Base-by-base conservation (phyloP, 2,797 vertebrate genomes). In the Pipistrellus kuhlii region DNA sequence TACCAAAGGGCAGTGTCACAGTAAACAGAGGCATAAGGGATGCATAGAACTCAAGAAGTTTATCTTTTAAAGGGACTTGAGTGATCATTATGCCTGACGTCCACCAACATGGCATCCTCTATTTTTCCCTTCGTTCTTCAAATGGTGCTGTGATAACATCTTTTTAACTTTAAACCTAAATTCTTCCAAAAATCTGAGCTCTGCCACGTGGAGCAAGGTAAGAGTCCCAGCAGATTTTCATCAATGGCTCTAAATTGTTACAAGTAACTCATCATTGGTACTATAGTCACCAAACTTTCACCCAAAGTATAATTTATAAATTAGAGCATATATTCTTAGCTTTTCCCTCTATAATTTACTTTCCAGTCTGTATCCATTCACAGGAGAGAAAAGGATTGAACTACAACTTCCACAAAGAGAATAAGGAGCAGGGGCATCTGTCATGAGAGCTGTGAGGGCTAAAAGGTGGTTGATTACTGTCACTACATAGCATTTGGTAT, bases 271-370 rank as follows among this genome's bases (percentile, higher is more conserved):
- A 18, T 51, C 13, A 30, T 69, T 64, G 53, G 51, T 75, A 71
- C 76, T 21, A 6, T 8, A 78, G 48, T 71, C 41, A 87, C 32
- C 32, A 48, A 77, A 77, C 18, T 90, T 72, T 78, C 64, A 81
- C 21, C 41, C 41, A 90, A 83, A 17, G 32, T 71, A 23, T 8
- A 35, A 21, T n/a, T 85, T 76, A 75, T 68, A 84, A 90, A 44
- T 71, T 18, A 75, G 48, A 90, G 23, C 46, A 18, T 68, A 73
- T 46, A 53, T 46, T 93, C 88, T 72, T 73, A 85, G 53, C 17
- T 92, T 75, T n/a, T 46, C 17, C 20, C 41, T 93, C 11, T 92
- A 48, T n/a, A 25, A 90, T 86, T 66, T 92, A 64, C 80, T 80
- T 75, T 90, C 51, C 6, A 64, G n/a, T 80, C 14, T 71, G 44